A percentile compares a stretch with the other conserved stretches of the same genome.
Conservation (phyloP, 2,113 vertebrate genomes). For the Halcyon senegalensis region DNA sequence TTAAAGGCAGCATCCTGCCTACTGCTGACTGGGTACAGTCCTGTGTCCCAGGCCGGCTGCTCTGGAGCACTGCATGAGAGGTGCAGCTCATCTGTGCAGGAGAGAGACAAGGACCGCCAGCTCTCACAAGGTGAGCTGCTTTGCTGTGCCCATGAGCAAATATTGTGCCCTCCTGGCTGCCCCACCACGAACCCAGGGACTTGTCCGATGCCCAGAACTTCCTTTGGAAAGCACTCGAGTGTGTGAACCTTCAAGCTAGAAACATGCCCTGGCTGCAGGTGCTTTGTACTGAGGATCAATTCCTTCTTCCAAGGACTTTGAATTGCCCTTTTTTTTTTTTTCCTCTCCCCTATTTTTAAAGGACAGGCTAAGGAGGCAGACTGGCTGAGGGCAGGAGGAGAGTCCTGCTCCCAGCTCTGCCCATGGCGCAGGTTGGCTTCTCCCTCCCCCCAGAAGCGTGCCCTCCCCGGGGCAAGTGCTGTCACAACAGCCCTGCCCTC, state of each 20-base stretch:
- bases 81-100: accelerated
- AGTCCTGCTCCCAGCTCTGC: background rate
- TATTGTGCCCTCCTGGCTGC: background rate
- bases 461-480: slow-evolving; percentile 37
- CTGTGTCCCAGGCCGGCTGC: background rate
- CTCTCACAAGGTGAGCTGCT: accelerated
- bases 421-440: background rate
- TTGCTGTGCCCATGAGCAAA: background rate
- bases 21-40: background rate
- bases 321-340: background rate
- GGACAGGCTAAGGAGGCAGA: background rate
- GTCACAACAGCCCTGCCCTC: slow-evolving; percentile 78
- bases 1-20: background rate
- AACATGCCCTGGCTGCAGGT: accelerated
- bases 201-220: background rate
- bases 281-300: background rate
- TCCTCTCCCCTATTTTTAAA: accelerated
- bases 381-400: background rate
- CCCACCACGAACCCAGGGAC: background rate
- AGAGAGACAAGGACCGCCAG: accelerated
- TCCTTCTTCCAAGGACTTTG: background rate
- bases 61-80: accelerated
- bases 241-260: background rate
- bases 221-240: background rate
- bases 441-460: slow-evolving; percentile 4